phyloP scores from a whole-genome alignment of 2,113 vertebrate genomes.

The Chloebia gouldiae region DNA sequence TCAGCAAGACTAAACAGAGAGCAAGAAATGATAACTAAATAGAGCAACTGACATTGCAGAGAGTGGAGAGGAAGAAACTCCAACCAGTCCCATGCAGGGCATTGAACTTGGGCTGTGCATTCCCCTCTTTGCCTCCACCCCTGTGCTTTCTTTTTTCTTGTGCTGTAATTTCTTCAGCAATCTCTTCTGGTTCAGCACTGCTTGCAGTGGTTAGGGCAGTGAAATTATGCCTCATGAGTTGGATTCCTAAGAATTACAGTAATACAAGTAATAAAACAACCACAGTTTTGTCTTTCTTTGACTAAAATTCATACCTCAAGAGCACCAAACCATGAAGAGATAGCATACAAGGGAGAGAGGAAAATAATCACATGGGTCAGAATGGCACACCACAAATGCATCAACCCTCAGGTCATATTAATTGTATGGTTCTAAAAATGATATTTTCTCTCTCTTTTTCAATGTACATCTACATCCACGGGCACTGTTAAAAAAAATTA shows the following conservation, averaged over 20 bases:
- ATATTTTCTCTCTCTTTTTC: background rate
- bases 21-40: background rate
- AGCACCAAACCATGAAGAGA: background rate
- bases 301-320: background rate
- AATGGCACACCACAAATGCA: background rate
- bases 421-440: background rate
- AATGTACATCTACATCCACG: background rate
- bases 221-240: background rate
- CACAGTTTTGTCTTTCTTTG: background rate
- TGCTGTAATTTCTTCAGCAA: background rate
- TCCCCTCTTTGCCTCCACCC: background rate
- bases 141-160: background rate
- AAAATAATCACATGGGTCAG: background rate
- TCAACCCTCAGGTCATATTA: background rate
- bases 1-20: background rate
- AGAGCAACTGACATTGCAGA: background rate
- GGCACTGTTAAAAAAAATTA: background rate
- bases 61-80: background rate
- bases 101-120: accelerated
- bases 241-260: background rate
- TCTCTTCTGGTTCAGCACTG: background rate
- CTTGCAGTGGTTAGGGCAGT: background rate
- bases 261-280: background rate
- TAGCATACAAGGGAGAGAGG: background rate
- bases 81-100: background rate